Evolutionary conservation across 2,113 vertebrate genomes (phyloP), one percentile per base, ranked within the genome.

Genomic region (Panthera tigris): DNA sequence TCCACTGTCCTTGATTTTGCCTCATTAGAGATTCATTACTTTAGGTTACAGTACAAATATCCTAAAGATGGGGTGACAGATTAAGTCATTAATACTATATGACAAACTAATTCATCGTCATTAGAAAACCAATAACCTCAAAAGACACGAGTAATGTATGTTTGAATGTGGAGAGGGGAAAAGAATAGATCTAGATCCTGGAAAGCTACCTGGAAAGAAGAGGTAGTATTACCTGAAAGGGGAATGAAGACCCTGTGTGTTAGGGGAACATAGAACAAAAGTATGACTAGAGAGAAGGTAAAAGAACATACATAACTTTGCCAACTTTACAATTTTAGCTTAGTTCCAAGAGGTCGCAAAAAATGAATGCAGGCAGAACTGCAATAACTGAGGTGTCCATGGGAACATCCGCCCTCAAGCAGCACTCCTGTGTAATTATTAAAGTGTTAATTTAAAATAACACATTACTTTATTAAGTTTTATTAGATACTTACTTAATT

Each of bases 401-500:
- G n/a, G 89, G 9, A 68, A 5, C 63, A 91, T 79, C 21, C 69
- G 23, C 29, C 50, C 23, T 69, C 29, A 94, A 83, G 78, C 29
- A 95, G 33, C 41, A 92, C 48, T 63, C 7, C n/a, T 94, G 12
- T 92, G 4, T 73, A 80, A 85, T 91, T 65, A 86, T 48, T 33
- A 93, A 94, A 74, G 48, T 81, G 21, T 92, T 65, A 66, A 50
- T 41, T 91, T 88, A 84, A 97, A 96, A 41, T 69, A 31, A 81
- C 4, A 41, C 63, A 95, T 79, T 74, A 78, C 69, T 82, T 79
- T 63, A 82, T 63, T 89, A 76, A 89, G 3, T 57, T 94, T 89
- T 92, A 27, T 85, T 88, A 91, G 57, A 94, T 86, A 97, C 73
- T 93, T 91, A 97, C 96, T 78, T 82, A 36, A 33, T 11, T 57